A percentile compares a stretch with the other conserved stretches of the same genome.
These are phyloP conservation scores for Eulimnadia texana DNA, from an alignment of 1,140 invertebrate genomes.

Conservation along the genomic window DNA sequence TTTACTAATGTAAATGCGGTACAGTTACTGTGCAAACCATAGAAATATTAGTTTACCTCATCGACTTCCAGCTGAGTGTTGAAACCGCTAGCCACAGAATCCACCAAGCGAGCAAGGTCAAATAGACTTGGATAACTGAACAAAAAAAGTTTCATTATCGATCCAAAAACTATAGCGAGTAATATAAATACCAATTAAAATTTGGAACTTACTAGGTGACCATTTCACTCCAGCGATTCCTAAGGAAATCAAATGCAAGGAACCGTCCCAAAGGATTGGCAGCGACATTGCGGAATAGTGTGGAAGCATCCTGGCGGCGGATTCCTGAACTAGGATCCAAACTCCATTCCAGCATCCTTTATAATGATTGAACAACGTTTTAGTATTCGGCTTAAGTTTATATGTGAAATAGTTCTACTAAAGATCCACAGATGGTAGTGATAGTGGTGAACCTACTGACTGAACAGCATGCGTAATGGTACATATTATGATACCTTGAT, in stretches of 20 bases:
- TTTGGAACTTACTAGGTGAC: constrained; percentile 45
- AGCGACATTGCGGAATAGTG: constrained; percentile 24
- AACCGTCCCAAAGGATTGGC: constrained; percentile 23
- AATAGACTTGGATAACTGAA: constrained; percentile 9
- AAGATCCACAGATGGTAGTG: too few species aligned
- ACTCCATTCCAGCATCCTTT: constrained; percentile 14
- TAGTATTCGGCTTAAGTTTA: not conserved
- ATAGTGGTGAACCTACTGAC: too few species aligned
- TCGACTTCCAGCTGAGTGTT: constrained; percentile 56
- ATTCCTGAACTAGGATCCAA: constrained; percentile 18
- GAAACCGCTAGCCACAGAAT: constrained; percentile 48
- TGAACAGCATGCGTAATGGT: too few species aligned
- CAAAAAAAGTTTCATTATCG: too few species aligned
- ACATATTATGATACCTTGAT: constrained; percentile 15
- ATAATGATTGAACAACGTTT: not conserved
- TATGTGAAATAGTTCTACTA: too few species aligned
- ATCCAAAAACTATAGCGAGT: too few species aligned
- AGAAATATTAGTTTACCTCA: constrained; percentile 39
- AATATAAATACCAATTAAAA: not conserved
- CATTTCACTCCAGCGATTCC: constrained; percentile 52
- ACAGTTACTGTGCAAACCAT: too few species aligned
- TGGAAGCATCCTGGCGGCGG: constrained; percentile 24
- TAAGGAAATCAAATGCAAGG: constrained; percentile 56
- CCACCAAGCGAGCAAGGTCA: constrained; percentile 53
- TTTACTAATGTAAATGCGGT: too few species aligned